These are phyloP conservation scores for Ursus arctos DNA, from an alignment of 2,113 vertebrate genomes.

Conservation along the genomic window DNA sequence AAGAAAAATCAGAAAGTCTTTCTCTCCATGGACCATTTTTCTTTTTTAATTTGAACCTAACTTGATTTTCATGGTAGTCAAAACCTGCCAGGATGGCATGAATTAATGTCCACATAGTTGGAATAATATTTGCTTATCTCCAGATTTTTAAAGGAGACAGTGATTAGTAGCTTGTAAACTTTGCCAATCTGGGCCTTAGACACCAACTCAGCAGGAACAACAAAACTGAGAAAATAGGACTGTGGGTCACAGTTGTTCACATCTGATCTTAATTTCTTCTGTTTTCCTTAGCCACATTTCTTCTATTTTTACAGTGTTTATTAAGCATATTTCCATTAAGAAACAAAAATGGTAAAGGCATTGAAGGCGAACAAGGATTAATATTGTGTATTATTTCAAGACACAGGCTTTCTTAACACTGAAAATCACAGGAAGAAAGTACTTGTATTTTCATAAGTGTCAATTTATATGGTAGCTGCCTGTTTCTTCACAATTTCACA, in stretches of 20 bases:
- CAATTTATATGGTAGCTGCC: not conserved
- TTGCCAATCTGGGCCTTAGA: not conserved
- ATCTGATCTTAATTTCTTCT: constrained; percentile 34
- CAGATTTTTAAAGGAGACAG: not conserved
- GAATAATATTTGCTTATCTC: not conserved
- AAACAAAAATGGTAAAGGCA: constrained; percentile 39
- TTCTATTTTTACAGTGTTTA: not conserved
- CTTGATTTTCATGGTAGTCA: not conserved
- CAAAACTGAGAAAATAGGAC: not conserved
- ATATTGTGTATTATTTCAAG: not conserved
- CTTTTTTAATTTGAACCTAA: not conserved
- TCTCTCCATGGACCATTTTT: not conserved
- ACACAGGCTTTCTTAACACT: not conserved
- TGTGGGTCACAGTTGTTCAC: not conserved
- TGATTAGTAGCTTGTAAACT: not conserved
- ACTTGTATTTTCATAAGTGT: not conserved
- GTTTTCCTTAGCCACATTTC: constrained; percentile 4
- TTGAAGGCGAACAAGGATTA: not conserved
- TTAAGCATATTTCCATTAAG: constrained; percentile 3
- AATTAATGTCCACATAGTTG: not conserved
- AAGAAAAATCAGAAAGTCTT: constrained; percentile 35
- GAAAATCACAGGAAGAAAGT: constrained; percentile 30
- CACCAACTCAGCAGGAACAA: not conserved
- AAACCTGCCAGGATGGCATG: not conserved
- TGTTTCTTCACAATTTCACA: not conserved